Conservation (phyloP, 2,888 invertebrate species). For the Blastobasis lacticolella region DNA sequence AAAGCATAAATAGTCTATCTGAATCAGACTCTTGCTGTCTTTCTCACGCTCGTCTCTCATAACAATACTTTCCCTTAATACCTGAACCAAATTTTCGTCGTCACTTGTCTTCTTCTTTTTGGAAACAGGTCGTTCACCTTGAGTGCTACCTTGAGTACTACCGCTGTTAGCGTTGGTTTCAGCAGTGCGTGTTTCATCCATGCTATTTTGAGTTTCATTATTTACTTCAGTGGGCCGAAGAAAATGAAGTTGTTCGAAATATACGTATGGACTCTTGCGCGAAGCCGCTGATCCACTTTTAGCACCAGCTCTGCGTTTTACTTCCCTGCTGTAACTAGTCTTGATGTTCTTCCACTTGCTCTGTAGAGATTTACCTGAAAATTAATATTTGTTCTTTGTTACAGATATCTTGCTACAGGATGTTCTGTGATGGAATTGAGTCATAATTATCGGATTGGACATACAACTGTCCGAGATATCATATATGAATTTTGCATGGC, state of each 20-base stretch:
- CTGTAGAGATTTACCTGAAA: not conserved
- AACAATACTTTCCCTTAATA: not conserved
- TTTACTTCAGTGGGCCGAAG: not conserved
- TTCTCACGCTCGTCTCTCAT: not conserved
- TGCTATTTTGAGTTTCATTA: not conserved
- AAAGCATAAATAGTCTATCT: not conserved
- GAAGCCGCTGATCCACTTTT: not conserved
- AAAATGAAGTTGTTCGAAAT: not conserved
- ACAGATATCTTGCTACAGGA: slow-evolving; percentile 25
- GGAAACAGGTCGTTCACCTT: not conserved
- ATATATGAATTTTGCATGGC: slow-evolving; percentile 21
- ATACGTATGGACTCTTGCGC: not conserved
- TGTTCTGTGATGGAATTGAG: slow-evolving; percentile 20
- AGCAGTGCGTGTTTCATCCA: not conserved
- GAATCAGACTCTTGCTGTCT: not conserved
- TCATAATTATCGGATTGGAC: slow-evolving; percentile 21
- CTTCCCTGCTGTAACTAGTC: not conserved
- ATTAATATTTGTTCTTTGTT: slow-evolving; percentile 11
- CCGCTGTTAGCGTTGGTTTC: not conserved
- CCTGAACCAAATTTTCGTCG: not conserved
- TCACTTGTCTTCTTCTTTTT: not conserved
- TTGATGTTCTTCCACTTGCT: not conserved
- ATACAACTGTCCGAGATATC: slow-evolving; percentile 22
- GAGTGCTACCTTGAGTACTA: not conserved
- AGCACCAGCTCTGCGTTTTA: not conserved